Conservation (phyloP, 2,797 vertebrate species). For the Phaenicophaeus curvirostris region DNA sequence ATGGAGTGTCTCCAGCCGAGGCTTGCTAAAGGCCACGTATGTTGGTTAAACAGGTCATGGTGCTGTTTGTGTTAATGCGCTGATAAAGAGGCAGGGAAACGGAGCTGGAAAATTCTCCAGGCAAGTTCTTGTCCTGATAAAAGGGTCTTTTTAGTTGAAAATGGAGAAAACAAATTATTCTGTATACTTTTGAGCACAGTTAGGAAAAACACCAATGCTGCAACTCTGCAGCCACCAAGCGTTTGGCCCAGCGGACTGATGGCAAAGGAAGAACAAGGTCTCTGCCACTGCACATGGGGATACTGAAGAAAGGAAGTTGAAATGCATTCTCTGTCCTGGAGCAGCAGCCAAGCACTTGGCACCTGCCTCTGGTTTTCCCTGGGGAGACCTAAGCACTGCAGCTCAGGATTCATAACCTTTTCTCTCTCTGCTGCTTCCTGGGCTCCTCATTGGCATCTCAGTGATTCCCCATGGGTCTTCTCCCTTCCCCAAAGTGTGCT, state of each 20-base stretch:
- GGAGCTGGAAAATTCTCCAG: not conserved
- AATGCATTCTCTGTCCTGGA: fast-evolving
- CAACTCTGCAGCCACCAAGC: not conserved
- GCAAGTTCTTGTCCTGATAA: not conserved
- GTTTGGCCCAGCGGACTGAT: not conserved
- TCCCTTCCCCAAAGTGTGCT: not conserved
- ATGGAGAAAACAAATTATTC: not conserved
- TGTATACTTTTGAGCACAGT: not conserved
- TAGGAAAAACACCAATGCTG: not conserved
- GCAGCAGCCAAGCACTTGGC: fast-evolving
- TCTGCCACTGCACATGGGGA: not conserved
- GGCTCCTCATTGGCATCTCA: fast-evolving
- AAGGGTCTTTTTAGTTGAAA: not conserved
- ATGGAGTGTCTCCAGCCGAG: not conserved
- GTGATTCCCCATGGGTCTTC: not conserved
- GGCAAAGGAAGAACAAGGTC: not conserved
- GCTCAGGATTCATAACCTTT: fast-evolving
- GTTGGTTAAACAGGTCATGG: not conserved
- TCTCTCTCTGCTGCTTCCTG: not conserved
- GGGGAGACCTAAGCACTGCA: fast-evolving
- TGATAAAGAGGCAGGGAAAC: conserved; percentile 24
- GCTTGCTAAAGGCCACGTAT: not conserved
- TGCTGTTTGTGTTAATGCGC: conserved; percentile 18
- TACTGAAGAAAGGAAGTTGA: not conserved
- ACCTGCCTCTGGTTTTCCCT: not conserved